Conservation (phyloP, 2,888 invertebrate species). For the Lochmaea capreae region DNA sequence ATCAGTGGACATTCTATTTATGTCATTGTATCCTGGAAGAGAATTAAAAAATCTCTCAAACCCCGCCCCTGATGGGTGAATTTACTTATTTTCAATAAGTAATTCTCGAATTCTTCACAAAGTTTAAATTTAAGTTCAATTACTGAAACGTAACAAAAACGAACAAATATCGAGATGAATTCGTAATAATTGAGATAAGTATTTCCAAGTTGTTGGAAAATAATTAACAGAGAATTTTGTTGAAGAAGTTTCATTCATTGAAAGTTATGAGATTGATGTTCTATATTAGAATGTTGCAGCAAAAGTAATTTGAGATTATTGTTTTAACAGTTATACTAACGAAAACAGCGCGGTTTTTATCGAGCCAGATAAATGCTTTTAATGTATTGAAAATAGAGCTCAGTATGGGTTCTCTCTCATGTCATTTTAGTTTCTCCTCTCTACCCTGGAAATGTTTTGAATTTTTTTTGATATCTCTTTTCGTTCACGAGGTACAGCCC, state of each 20-base stretch:
- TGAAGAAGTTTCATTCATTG: conserved; percentile 28
- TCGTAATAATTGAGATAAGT: conserved; percentile 36
- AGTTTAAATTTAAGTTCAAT: conserved; percentile 25
- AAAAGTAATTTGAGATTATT: conserved; percentile 28
- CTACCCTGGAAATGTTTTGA: too few species aligned
- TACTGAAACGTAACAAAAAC: conserved; percentile 23
- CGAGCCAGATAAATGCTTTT: too few species aligned
- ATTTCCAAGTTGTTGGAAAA: conserved; percentile 28
- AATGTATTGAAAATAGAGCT: too few species aligned
- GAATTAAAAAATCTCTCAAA: too few species aligned
- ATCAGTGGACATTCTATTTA: too few species aligned
- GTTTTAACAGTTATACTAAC: not conserved
- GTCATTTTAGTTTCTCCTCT: too few species aligned
- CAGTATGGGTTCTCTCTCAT: too few species aligned
- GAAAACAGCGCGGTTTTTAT: too few species aligned
- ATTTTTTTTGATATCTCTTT: too few species aligned
- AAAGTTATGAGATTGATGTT: conserved; percentile 21
- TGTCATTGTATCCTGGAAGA: too few species aligned
- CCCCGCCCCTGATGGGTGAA: too few species aligned
- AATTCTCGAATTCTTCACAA: conserved; percentile 1
- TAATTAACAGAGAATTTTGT: conserved; percentile 36
- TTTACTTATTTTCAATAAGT: conserved; percentile 12
- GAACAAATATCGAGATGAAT: conserved; percentile 33
- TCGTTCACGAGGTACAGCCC: too few species aligned
- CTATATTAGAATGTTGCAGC: not conserved